A percentile compares a stretch with the other conserved stretches of the same genome.
These are phyloP conservation scores for Ashinkailepas kermadecensis DNA, from an alignment of 2,888 invertebrate genomes.

Conservation along the genomic window DNA sequence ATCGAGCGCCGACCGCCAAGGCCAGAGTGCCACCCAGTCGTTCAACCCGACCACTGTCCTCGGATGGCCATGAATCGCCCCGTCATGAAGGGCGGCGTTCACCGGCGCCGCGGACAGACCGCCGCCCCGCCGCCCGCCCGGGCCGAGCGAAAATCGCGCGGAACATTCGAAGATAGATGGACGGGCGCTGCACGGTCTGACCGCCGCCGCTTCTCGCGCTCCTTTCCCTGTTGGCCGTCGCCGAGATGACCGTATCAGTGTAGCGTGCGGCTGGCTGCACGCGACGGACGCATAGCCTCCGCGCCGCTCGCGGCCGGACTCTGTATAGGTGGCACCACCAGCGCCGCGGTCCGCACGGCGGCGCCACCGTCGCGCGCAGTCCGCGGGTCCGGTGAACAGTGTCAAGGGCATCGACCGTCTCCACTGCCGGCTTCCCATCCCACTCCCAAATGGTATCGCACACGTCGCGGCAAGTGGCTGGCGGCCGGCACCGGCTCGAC, in stretches of 20 bases:
- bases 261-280: background rate
- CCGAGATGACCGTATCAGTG: background rate
- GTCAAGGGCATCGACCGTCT: slow-evolving; percentile 31
- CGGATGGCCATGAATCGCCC: slow-evolving; percentile 33
- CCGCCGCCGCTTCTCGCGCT: background rate
- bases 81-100: slow-evolving; percentile 35
- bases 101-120: slow-evolving; percentile 28
- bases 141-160: background rate
- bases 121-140: slow-evolving; percentile 30
- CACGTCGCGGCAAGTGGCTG: background rate
- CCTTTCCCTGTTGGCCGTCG: background rate
- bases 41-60: slow-evolving; percentile 18
- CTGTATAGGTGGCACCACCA: slow-evolving; percentile 11
- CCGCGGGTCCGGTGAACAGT: slow-evolving; percentile 23
- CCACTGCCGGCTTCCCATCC: background rate
- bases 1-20: background rate
- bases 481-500: too few relatives aligned
- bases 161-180: background rate
- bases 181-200: background rate
- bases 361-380: slow-evolving; percentile 30
- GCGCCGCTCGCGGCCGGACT: too few relatives aligned
- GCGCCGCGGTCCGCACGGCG: slow-evolving; percentile 24
- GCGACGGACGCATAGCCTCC: background rate
- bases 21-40: background rate
- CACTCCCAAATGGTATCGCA: slow-evolving; percentile 2